phyloP scores from a whole-genome alignment of 2,797 vertebrate genomes.

The Australoheros facetus region DNA sequence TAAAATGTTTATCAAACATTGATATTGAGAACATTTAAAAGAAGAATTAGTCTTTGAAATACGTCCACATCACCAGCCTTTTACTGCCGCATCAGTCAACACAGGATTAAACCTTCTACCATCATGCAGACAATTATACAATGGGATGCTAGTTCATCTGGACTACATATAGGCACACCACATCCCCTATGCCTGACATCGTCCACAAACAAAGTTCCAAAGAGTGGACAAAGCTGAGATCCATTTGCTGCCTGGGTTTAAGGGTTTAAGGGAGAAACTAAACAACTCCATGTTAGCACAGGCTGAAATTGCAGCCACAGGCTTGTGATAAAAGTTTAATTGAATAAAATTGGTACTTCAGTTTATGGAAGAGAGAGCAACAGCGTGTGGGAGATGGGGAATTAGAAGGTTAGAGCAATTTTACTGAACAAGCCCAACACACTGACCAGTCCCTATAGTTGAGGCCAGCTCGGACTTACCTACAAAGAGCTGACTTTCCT shows the following conservation, averaged over 20 bases:
- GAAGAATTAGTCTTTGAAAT: conserved; percentile 16
- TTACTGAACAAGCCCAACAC: conserved; percentile 46
- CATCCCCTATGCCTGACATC: conserved; percentile 45
- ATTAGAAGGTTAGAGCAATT: conserved; percentile 61
- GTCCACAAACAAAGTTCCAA: conserved; percentile 30
- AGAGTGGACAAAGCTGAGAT: conserved; percentile 37
- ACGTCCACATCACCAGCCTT: background rate
- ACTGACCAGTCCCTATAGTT: conserved; percentile 51
- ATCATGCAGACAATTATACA: conserved; percentile 47
- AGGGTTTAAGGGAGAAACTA: conserved; percentile 30
- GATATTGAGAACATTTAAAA: conserved; percentile 6
- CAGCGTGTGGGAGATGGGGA: conserved; percentile 50
- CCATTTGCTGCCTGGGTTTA: conserved; percentile 22
- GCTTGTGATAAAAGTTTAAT: conserved; percentile 72
- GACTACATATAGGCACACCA: conserved; percentile 28
- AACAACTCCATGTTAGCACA: conserved; percentile 47
- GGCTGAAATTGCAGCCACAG: conserved; percentile 50
- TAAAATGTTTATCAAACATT: background rate
- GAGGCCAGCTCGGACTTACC: conserved; percentile 56
- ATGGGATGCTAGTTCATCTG: conserved; percentile 61
- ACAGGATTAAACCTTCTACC: conserved; percentile 46
- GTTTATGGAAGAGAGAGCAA: conserved; percentile 41
- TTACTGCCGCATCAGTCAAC: conserved; percentile 1
- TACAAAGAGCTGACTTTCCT: conserved; percentile 63
- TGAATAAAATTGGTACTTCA: conserved; percentile 63